A percentile compares a stretch with the other conserved stretches of the same genome.
These are phyloP conservation scores for Coleophora deauratella DNA, from an alignment of 2,888 invertebrate genomes.

Conservation along the genomic window DNA sequence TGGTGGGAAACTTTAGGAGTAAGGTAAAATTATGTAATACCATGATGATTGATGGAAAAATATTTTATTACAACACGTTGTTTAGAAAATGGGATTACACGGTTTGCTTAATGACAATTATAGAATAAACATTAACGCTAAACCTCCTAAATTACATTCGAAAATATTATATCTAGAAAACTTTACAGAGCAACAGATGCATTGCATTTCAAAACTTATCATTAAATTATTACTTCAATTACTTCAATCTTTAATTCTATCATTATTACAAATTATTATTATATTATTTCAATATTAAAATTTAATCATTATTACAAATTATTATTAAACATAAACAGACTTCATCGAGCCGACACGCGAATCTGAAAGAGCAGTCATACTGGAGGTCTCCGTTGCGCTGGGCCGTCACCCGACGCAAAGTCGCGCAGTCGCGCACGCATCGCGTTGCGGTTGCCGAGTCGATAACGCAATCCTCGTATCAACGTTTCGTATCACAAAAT, in stretches of 20 bases:
- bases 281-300: slow-evolving; percentile 11
- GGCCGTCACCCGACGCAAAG: slow-evolving; percentile 8
- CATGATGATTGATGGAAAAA: slow-evolving; percentile 28
- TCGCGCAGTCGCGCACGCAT: slow-evolving; percentile 9
- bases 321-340: slow-evolving; percentile 14
- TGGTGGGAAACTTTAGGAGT: no score
- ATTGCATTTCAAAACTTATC: slow-evolving; percentile 35
- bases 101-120: slow-evolving; percentile 30
- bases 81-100: slow-evolving; percentile 45
- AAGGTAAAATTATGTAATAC: no score
- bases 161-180: slow-evolving; percentile 35
- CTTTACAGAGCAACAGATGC: slow-evolving; percentile 34
- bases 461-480: slow-evolving; percentile 27
- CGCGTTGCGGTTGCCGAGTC: slow-evolving; percentile 31
- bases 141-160: slow-evolving; percentile 33
- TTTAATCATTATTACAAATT: slow-evolving; percentile 25
- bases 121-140: slow-evolving; percentile 30
- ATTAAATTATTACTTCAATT: slow-evolving; percentile 25
- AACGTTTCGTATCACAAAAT: slow-evolving; percentile 19
- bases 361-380: slow-evolving; percentile 12
- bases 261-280: slow-evolving; percentile 19
- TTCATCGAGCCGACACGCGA: slow-evolving; percentile 2
- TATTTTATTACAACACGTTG: slow-evolving; percentile 45
- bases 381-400: slow-evolving; percentile 11
- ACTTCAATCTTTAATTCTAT: slow-evolving; percentile 6